Conservation (phyloP, 2,797 vertebrate species). For the Philypnodon macrostomus region DNA sequence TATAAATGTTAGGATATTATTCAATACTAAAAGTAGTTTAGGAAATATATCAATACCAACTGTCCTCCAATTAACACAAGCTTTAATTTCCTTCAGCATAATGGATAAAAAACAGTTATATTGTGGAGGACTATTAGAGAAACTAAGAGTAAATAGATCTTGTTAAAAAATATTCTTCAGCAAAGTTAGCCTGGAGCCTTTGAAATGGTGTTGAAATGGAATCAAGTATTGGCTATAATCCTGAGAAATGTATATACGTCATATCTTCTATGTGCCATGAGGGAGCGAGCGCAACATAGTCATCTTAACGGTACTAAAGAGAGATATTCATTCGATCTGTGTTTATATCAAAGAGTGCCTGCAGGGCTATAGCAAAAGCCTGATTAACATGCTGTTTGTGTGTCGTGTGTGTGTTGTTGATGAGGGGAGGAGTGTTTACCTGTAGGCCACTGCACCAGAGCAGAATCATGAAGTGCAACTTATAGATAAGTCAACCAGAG, state of each 20-base stretch:
- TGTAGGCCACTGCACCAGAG: constrained; percentile 55
- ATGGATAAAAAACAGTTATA: no score
- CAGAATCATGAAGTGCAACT: constrained; percentile 45
- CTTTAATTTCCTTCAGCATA: no score
- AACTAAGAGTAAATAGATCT: no score
- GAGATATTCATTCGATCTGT: constrained; percentile 72
- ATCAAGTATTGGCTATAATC: no score
- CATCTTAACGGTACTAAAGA: constrained; percentile 68
- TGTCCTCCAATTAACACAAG: no score
- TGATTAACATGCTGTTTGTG: constrained; percentile 67
- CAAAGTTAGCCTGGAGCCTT: no score
- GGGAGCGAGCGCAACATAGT: constrained; percentile 67
- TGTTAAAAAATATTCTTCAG: no score
- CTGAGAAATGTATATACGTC: no score
- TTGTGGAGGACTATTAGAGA: no score
- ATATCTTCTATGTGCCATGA: constrained; percentile 53
- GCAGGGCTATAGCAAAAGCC: constrained; percentile 55
- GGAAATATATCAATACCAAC: no score
- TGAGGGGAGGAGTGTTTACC: constrained; percentile 50
- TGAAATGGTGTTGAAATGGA: no score
- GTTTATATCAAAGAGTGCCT: constrained; percentile 68
- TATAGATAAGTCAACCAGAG: constrained; percentile 62
- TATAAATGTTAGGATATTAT: constrained; percentile 77
- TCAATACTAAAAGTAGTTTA: no score
- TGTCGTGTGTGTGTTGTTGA: constrained; percentile 13